phyloP scores from a whole-genome alignment of 1,140 invertebrate genomes.

The Daktulosphaira vitifoliae region DNA sequence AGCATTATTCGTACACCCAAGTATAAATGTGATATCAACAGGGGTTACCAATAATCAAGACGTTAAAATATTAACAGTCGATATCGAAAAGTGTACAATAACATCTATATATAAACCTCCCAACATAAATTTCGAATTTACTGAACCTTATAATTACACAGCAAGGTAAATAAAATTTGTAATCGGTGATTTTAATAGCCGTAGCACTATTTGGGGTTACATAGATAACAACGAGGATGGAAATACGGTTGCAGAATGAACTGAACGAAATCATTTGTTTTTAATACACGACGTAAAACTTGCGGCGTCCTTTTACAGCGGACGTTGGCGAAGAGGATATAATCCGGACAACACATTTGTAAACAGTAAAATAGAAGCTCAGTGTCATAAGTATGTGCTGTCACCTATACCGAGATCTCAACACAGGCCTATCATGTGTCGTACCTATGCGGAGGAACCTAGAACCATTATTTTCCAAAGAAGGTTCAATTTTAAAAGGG shows the following conservation, averaged over 20 bases:
- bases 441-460: neutral
- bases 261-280: neutral
- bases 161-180: too few relatives aligned
- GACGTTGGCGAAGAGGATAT: too few relatives aligned
- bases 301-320: neutral
- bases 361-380: conserved; percentile 5
- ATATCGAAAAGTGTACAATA: neutral
- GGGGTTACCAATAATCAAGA: neutral
- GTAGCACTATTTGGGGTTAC: too few relatives aligned
- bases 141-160: too few relatives aligned
- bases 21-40: too few relatives aligned
- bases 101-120: neutral
- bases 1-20: neutral
- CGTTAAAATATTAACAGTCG: neutral
- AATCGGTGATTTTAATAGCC: too few relatives aligned
- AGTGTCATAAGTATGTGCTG: too few relatives aligned
- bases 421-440: too few relatives aligned
- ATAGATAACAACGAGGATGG: too few relatives aligned
- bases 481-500: conserved; percentile 25
- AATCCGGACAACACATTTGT: conserved; percentile 20
- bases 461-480: conserved; percentile 6
- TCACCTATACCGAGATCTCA: too few relatives aligned
- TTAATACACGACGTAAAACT: conserved; percentile 4
- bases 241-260: neutral
- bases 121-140: too few relatives aligned